Evolutionary conservation across 53 echinoderm and acorn worm species (phyloP).

Genomic region (Actinopyga echinites): DNA sequence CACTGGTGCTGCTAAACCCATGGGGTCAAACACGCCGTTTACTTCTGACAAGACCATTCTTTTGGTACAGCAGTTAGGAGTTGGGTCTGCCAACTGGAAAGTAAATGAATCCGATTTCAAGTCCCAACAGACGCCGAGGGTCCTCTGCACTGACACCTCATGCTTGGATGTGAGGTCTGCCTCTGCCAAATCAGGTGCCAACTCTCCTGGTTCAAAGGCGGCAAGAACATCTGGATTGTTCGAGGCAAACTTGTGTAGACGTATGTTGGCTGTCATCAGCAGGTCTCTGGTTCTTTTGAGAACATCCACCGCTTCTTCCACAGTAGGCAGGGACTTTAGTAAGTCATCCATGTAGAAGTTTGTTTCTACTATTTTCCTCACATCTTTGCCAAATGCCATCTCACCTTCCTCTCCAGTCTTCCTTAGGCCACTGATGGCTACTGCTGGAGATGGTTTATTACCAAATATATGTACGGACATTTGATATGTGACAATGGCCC

Average conservation of each 20-base stretch:
- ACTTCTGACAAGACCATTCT: slow-evolving; percentile 53
- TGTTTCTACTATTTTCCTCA: slow-evolving; percentile 42
- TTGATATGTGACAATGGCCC: slow-evolving; percentile 35
- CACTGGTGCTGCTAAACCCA: slow-evolving; percentile 65
- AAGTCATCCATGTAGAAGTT: slow-evolving; percentile 73
- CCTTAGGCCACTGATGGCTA: slow-evolving; percentile 58
- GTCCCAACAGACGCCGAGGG: slow-evolving; percentile 57
- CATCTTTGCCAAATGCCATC: slow-evolving; percentile 25
- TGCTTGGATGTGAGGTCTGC: slow-evolving; percentile 55
- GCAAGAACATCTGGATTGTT: slow-evolving; percentile 56
- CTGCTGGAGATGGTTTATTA: slow-evolving; percentile 64
- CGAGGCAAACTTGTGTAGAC: slow-evolving; percentile 59
- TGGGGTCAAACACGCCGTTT: slow-evolving; percentile 63
- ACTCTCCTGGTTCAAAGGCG: slow-evolving; percentile 58
- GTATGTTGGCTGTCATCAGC: slow-evolving; percentile 52
- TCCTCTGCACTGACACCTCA: slow-evolving; percentile 43
- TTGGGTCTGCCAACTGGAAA: slow-evolving; percentile 26
- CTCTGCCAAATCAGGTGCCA: slow-evolving; percentile 54
- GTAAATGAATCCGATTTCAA: slow-evolving; percentile 43
- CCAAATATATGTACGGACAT: slow-evolving; percentile 63
- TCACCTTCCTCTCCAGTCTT: slow-evolving; percentile 49
- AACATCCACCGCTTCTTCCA: slow-evolving; percentile 45
- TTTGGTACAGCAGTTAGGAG: slow-evolving; percentile 27
- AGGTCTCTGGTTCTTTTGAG: slow-evolving; percentile 56
- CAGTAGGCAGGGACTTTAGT: slow-evolving; percentile 30